Percentiles rank a stretch among this genome's conserved stretches.
phyloP scores from a whole-genome alignment of 1,140 invertebrate genomes.

The Hyles vespertilio region DNA sequence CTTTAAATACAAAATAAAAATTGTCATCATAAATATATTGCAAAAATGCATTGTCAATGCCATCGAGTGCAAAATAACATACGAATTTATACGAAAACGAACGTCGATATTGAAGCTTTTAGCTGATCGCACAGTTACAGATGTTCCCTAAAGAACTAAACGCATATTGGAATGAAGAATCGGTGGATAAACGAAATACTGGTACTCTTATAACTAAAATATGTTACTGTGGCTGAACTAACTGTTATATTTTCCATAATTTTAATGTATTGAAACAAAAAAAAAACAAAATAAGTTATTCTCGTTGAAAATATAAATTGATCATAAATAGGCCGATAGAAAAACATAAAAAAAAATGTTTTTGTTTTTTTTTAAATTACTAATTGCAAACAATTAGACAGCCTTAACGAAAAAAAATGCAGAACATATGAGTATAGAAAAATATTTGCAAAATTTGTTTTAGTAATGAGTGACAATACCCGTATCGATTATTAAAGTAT shows the following conservation, averaged over 20 bases:
- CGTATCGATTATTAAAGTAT: constrained; percentile 24
- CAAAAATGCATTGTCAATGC: constrained; percentile 56
- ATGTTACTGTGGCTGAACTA: not conserved
- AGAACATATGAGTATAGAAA: constrained; percentile 15
- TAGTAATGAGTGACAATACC: constrained; percentile 24
- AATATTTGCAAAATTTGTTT: constrained; percentile 15
- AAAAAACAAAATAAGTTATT: too few species aligned
- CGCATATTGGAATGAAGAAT: constrained; percentile 52
- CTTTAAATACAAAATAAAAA: constrained; percentile 38
- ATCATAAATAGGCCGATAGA: too few species aligned
- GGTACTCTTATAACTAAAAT: constrained; percentile 7
- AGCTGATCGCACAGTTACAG: constrained; percentile 51
- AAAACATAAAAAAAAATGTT: too few species aligned
- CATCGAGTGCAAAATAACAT: constrained; percentile 28
- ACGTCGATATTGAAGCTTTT: constrained; percentile 14
- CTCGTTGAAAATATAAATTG: too few species aligned
- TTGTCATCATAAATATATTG: constrained; percentile 35
- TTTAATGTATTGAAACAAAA: too few species aligned
- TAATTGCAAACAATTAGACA: too few species aligned
- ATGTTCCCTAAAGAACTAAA: constrained; percentile 11
- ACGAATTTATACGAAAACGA: constrained; percentile 12
- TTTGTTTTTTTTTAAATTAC: too few species aligned
- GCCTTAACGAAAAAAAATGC: not conserved
- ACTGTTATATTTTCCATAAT: too few species aligned
- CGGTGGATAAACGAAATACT: constrained; percentile 64